Conservation (phyloP, 1,140 invertebrate genomes). For the Heliothis subflexa region DNA sequence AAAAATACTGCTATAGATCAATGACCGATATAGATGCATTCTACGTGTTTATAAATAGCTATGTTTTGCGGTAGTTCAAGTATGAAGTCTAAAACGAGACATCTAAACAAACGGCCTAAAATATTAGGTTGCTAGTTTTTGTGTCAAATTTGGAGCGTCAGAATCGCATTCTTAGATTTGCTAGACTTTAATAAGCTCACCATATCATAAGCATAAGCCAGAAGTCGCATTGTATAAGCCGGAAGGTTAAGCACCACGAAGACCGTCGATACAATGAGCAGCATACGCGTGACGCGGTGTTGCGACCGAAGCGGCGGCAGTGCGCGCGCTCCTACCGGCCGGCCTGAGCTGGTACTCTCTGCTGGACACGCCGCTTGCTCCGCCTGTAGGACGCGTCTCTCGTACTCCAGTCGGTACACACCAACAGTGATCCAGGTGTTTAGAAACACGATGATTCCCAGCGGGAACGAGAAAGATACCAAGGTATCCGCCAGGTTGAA, state of each 20-base stretch:
- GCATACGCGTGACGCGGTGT: conserved; percentile 93
- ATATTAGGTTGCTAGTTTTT: too few relatives aligned
- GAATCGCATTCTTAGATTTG: too few relatives aligned
- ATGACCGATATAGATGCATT: too few relatives aligned
- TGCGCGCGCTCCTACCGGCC: conserved; percentile 47
- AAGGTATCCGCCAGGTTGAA: conserved; percentile 91
- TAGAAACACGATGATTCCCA: conserved; percentile 89
- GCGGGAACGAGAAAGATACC: conserved; percentile 90
- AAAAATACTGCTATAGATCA: too few relatives aligned
- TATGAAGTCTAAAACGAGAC: too few relatives aligned
- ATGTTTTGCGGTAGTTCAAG: too few relatives aligned
- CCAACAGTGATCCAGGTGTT: conserved; percentile 90
- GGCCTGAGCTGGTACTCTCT: conserved; percentile 56
- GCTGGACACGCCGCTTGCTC: conserved; percentile 68
- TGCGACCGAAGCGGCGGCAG: conserved; percentile 75
- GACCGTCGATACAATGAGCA: conserved; percentile 92
- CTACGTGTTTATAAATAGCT: too few relatives aligned
- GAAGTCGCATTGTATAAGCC: conserved; percentile 88
- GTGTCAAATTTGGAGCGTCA: too few relatives aligned
- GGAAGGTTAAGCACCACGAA: conserved; percentile 93
- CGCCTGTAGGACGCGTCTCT: conserved; percentile 67
- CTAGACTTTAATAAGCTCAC: conserved; percentile 59
- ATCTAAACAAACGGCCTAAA: too few relatives aligned
- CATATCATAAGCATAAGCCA: conserved; percentile 85
- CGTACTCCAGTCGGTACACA: conserved; percentile 83